These are phyloP conservation scores for Sthenelais limicola DNA, from an alignment of 2,888 invertebrate genomes.

Conservation along the genomic window DNA sequence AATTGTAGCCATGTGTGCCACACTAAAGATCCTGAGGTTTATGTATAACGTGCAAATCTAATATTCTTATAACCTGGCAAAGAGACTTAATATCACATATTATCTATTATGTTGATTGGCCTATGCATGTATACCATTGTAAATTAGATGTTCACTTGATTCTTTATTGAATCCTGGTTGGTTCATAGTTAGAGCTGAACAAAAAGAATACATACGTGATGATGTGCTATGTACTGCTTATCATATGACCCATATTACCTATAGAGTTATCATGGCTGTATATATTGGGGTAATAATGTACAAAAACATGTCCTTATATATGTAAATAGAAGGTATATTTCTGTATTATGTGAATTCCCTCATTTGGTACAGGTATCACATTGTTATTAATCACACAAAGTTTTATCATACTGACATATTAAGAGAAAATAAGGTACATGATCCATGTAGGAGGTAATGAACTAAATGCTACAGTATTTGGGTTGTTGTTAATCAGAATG, in stretches of 20 bases:
- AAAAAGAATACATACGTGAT: too few species aligned
- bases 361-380: too few species aligned
- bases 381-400: too few species aligned
- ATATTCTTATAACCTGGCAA: slow-evolving; percentile 35
- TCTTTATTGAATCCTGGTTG: slow-evolving; percentile 1
- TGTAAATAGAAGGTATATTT: slow-evolving; percentile 37
- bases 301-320: slow-evolving; percentile 27
- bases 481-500: too few species aligned
- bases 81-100: slow-evolving; percentile 30
- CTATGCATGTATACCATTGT: slow-evolving; percentile 32
- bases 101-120: slow-evolving; percentile 27
- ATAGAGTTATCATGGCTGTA: slow-evolving; percentile 16
- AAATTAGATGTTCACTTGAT: slow-evolving; percentile 32
- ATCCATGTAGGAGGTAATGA: too few species aligned
- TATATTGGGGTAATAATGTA: slow-evolving; percentile 15
- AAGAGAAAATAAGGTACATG: too few species aligned
- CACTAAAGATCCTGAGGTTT: slow-evolving; percentile 20
- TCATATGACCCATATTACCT: too few species aligned
- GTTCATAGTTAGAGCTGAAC: too few species aligned
- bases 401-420: too few species aligned
- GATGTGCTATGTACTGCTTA: too few species aligned
- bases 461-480: too few species aligned
- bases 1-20: slow-evolving; percentile 27
- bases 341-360: too few species aligned
- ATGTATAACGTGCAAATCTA: slow-evolving; percentile 22